Base-by-base conservation (phyloP, 2,113 vertebrate species). In the Helogale parvula region DNA sequence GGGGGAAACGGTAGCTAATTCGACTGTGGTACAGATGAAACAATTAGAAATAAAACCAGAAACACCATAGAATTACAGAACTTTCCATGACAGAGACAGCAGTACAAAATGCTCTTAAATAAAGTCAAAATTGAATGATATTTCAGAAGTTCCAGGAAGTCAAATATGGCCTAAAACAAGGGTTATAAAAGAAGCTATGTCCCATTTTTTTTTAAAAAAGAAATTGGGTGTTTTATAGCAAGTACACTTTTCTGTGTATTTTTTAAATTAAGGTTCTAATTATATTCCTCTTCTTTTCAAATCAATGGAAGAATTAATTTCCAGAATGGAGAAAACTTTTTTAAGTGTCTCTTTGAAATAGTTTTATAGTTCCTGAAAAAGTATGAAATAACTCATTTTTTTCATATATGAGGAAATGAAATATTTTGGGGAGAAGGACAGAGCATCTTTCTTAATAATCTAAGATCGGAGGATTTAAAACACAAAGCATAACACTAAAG, bases 11-110 rank as follows among this genome's bases (percentile, higher is more conserved):
- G 99, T 98, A 99, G 99, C 98, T 99, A 99, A 99, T 97, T 98
- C 98, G 99, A 99, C 98, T 98, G 99, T 99, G 98, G 98, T 99
- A 99, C 99, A 99, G 99, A 99, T 99, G 99, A 98, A 99, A 99
- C 98, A 96, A 89, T 88, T 97, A 96, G 84, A 97, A 98, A 96
- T 98, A 99, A 99, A 99, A 98, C 80, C 90, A 81, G 93, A 95
- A 98, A 98, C 98, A 98, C 95, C 97, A 96, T 97, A 99, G 98
- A 99, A 99, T 98, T 98, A 98, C 99, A 99, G 98, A 99, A 99
- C 98, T 98, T 98, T 98, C 98, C 98, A 96, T 98, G 98, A 99
- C 98, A 98, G 99, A 99, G 99, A 99, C 99, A 99, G 98, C 99
- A 99, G 98, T 99, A 99, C 99, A 99, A 98, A 99, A 99, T 99